Percentiles rank a stretch among this genome's conserved stretches.
Conservation (phyloP, 1,140 invertebrate species). For the Cheumatopsyche charites region DNA sequence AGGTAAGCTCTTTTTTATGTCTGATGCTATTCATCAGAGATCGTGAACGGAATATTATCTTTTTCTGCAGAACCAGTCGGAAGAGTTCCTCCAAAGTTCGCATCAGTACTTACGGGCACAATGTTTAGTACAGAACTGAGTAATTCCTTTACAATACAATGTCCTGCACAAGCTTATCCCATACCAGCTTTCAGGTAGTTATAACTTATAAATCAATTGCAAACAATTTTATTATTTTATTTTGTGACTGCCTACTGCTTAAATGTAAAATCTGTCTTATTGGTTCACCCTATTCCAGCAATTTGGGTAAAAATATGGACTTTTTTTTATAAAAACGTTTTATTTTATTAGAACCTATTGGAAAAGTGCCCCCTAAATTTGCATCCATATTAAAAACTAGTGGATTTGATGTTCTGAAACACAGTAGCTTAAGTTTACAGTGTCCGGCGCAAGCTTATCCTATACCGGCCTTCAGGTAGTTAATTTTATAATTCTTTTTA, state of each 20-base stretch:
- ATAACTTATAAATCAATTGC: too few species aligned
- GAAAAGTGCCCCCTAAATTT: conserved; percentile 59
- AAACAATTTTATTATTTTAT: too few species aligned
- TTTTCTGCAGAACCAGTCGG: conserved; percentile 64
- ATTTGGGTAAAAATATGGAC: conserved; percentile 60
- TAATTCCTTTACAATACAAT: conserved; percentile 62
- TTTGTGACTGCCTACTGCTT: too few species aligned
- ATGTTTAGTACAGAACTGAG: conserved; percentile 57
- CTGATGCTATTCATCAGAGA: conserved; percentile 32
- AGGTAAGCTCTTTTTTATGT: conserved; percentile 16
- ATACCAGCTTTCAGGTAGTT: conserved; percentile 70
- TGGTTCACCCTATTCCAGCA: conserved; percentile 63
- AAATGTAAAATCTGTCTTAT: too few species aligned
- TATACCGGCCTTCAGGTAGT: conserved; percentile 64
- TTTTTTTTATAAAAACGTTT: not conserved
- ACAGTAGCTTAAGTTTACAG: conserved; percentile 55
- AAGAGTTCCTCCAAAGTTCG: conserved; percentile 67
- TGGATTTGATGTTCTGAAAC: conserved; percentile 56
- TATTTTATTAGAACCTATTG: conserved; percentile 63
- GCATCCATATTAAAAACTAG: conserved; percentile 60
- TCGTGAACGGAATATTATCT: conserved; percentile 24
- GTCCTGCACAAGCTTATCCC: conserved; percentile 71
- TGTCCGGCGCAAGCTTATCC: conserved; percentile 74
- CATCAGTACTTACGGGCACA: conserved; percentile 64
- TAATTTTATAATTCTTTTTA: too few species aligned